These are phyloP conservation scores for Myotis findleyi DNA, from an alignment of 2,797 vertebrate species.

Conservation along the genomic window DNA sequence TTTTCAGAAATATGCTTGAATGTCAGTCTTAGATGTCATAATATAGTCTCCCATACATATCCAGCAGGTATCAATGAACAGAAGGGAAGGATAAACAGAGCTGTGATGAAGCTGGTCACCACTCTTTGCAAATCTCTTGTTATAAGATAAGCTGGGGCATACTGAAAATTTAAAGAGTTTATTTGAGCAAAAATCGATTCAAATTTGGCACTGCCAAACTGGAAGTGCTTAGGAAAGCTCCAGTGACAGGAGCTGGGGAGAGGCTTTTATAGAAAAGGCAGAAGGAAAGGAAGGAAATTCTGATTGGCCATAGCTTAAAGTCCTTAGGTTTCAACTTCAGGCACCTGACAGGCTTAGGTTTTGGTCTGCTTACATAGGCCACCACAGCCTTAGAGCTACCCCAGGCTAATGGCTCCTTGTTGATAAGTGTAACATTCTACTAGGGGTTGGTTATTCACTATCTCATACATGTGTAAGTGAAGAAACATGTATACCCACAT, in stretches of 20 bases:
- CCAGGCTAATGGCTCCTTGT: background rate
- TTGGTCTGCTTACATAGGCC: background rate
- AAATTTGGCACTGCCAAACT: background rate
- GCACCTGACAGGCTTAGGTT: background rate
- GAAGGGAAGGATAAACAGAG: background rate
- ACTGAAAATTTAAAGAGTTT: background rate
- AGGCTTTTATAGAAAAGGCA: background rate
- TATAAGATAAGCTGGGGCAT: background rate
- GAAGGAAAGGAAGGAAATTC: background rate
- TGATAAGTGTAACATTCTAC: background rate
- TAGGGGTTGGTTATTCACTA: background rate
- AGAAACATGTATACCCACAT: background rate
- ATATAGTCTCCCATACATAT: background rate
- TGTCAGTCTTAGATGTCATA: background rate
- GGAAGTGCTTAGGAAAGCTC: background rate
- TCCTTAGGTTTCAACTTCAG: background rate
- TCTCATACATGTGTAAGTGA: fast-evolving
- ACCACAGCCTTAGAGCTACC: too few relatives aligned
- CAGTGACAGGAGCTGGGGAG: fast-evolving
- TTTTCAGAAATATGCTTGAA: background rate
- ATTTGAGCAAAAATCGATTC: background rate
- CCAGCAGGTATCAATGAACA: background rate
- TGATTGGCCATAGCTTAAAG: background rate
- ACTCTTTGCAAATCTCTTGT: background rate
- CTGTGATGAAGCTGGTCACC: background rate